Evolutionary conservation across 2,113 vertebrate species (phyloP).

Genomic region (Circaetus gallicus): DNA sequence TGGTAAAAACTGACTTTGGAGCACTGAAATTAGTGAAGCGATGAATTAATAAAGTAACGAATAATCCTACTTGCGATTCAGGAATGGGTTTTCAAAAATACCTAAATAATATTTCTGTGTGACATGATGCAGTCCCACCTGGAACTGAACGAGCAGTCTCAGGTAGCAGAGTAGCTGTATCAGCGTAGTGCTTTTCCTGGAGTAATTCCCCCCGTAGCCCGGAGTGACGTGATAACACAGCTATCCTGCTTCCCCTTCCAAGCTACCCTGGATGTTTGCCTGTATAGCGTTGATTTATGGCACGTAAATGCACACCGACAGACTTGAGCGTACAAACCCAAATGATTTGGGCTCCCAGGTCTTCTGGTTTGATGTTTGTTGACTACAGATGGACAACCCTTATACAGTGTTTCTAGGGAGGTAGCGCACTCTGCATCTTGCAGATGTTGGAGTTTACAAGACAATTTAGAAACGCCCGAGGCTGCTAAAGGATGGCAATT

Average conservation of each 20-base stretch:
- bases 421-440: not conserved
- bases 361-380: not conserved
- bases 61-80: not conserved
- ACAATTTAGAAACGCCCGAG: not conserved
- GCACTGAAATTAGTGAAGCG: not conserved
- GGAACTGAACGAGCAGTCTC: not conserved
- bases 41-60: not conserved
- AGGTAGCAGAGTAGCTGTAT: not conserved
- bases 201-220: not conserved
- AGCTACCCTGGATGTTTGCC: not conserved
- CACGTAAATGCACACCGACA: not conserved
- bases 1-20: not conserved
- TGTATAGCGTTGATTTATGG: not conserved
- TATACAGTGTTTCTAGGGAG: not conserved
- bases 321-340: not conserved
- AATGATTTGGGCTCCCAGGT: not conserved
- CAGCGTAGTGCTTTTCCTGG: not conserved
- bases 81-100: not conserved
- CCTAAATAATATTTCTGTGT: not conserved
- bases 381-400: not conserved
- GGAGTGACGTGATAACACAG: not conserved
- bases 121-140: not conserved
- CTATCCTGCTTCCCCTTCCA: not conserved
- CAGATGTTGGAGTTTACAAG: not conserved
- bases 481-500: not conserved